Evolutionary conservation across 2,797 vertebrate genomes (phyloP), one percentile per base, ranked within the genome.

Genomic region (Sebastes variabilis): DNA sequence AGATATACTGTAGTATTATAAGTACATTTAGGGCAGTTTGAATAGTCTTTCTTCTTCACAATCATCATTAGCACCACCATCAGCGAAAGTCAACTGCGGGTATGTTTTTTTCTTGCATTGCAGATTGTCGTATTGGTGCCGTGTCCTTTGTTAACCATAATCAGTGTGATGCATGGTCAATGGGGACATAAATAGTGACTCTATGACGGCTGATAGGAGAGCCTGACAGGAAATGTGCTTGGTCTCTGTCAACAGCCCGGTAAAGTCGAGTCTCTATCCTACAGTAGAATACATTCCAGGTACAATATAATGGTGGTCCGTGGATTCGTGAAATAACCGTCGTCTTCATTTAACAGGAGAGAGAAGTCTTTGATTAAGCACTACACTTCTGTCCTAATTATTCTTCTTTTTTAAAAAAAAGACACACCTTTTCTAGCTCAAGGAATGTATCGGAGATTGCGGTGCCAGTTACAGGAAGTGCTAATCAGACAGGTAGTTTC

Each of bases 361-460:
- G 80, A 61, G 76, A 74, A 80, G 88, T 84, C 81, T 83, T 84
- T 77, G 68, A 81, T 88, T 87, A 81, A 83, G 68, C 83, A 82
- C 87, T 80, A 88, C 80, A 82, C 80, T 79, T 84, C 52, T 80
- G 65, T 85, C 80, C 80, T 81, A 81, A 66, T 77, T 77, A 25
- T 7, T 22, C n/a, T 14, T 36, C 34, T 36, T 36, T 11, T 34
- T 29, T 38, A 67, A 59, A 62, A 75, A 77, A 74, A 87, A 77
- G 32, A 78, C 80, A 89, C 46, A 86, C 62, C 61, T 79, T 88
- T 81, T 81, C 86, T 92, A 92, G 92, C 79, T 90, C 75, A 76
- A 93, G 95, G 95, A 95, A 96, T 95, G 95, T 95, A 88, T 94
- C 80, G 90, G 86, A 93, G 90, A 87, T 76, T 76, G 86, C 72